Conservation (phyloP, 1,140 invertebrate genomes). For the Lepidurus couesii region DNA sequence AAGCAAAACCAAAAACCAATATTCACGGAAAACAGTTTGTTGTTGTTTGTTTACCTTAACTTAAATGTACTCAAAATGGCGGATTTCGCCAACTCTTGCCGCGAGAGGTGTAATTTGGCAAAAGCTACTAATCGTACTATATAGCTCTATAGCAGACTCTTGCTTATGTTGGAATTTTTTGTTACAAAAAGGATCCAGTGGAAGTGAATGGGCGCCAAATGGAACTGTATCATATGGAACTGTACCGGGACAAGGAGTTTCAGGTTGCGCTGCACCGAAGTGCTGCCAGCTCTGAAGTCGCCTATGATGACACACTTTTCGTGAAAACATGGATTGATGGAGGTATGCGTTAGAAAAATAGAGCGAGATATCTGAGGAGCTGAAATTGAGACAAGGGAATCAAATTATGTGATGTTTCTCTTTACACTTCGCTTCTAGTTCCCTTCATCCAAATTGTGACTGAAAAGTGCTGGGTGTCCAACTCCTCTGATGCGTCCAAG, state of each 20-base stretch:
- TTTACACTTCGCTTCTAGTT: constrained; percentile 35
- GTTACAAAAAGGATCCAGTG: constrained; percentile 26
- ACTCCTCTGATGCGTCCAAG: constrained; percentile 35
- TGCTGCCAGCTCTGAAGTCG: constrained; percentile 31
- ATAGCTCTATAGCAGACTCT: neutral
- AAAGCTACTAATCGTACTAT: too few relatives aligned
- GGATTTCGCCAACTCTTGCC: too few relatives aligned
- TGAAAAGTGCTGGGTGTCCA: constrained; percentile 42
- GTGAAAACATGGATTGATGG: constrained; percentile 39
- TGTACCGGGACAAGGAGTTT: constrained; percentile 37
- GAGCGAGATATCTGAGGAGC: neutral
- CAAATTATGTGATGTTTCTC: neutral
- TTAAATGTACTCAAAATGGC: too few relatives aligned
- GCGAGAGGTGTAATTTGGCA: too few relatives aligned
- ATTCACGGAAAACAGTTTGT: too few relatives aligned
- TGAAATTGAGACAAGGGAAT: neutral
- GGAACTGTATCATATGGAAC: constrained; percentile 38
- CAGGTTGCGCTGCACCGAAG: constrained; percentile 2
- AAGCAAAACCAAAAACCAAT: too few relatives aligned
- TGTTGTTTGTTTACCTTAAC: too few relatives aligned
- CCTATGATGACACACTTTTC: constrained; percentile 38
- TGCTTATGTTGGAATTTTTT: constrained; percentile 16
- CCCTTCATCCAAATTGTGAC: constrained; percentile 39
- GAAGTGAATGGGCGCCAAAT: constrained; percentile 27
- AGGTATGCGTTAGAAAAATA: constrained; percentile 34